These are phyloP conservation scores for Flexamia atlantica DNA, from an alignment of 2,888 invertebrate species.

Conservation along the genomic window DNA sequence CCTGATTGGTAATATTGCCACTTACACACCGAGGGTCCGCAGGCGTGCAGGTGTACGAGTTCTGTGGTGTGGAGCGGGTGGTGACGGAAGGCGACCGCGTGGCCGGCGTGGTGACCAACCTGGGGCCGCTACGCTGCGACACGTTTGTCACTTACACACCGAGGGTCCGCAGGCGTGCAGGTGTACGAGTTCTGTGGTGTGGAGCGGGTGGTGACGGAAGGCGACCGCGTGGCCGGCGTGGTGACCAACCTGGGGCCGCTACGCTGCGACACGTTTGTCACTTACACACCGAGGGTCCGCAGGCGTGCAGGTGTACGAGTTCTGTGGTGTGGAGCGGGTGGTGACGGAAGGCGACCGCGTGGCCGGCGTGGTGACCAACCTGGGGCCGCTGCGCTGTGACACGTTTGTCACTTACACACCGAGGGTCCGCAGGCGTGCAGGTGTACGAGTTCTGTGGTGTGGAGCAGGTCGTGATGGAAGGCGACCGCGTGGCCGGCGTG, in stretches of 20 bases:
- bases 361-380: constrained; percentile 85
- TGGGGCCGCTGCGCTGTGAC: constrained; percentile 89
- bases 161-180: constrained; percentile 82
- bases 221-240: constrained; percentile 84
- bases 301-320: constrained; percentile 89
- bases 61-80: constrained; percentile 85
- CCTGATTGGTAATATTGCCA: too few relatives aligned
- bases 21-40: too few relatives aligned
- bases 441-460: constrained; percentile 89
- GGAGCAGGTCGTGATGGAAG: constrained; percentile 81
- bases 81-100: constrained; percentile 83
- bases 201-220: constrained; percentile 81
- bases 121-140: constrained; percentile 89
- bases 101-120: constrained; percentile 85
- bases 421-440: constrained; percentile 80
- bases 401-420: constrained; percentile 93
- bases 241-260: constrained; percentile 87
- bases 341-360: constrained; percentile 83
- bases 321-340: constrained; percentile 85
- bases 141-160: too few relatives aligned
- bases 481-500: constrained; percentile 84
- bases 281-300: too few relatives aligned
- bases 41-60: constrained; percentile 89
- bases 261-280: constrained; percentile 94
- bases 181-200: constrained; percentile 89